A percentile compares a stretch with the other conserved stretches of the same genome.
Evolutionary conservation across 2,113 vertebrate species (phyloP).

Genomic region (Nestor notabilis): DNA sequence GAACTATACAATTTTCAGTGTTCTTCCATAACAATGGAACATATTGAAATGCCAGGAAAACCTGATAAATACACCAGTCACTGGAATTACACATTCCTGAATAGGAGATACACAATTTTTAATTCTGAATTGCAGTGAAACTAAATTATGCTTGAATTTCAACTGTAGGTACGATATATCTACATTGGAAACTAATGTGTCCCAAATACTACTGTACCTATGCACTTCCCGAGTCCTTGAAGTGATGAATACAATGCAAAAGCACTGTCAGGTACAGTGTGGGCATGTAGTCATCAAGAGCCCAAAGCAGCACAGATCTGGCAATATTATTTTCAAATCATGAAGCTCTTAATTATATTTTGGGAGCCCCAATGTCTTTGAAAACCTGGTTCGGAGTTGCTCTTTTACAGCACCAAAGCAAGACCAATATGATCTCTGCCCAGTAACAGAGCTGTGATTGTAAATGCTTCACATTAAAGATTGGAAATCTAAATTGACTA

Average conservation of each 20-base stretch:
- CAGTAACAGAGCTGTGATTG: neutral
- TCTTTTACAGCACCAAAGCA: neutral
- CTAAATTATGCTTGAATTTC: neutral
- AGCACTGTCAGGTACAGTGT: rapidly evolving
- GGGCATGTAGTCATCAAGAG: neutral
- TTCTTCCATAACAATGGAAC: neutral
- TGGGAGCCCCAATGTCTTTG: neutral
- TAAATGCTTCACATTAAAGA: neutral
- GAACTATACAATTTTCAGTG: neutral
- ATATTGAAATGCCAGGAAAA: neutral
- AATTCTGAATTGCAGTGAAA: neutral
- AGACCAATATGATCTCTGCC: neutral
- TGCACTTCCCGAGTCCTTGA: neutral
- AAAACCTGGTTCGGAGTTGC: neutral
- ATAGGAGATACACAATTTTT: neutral
- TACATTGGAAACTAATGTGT: neutral
- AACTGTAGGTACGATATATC: neutral
- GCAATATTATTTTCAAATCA: neutral
- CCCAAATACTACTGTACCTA: neutral
- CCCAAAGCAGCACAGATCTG: neutral
- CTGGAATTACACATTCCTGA: neutral
- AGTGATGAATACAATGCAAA: neutral
- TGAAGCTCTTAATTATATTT: neutral
- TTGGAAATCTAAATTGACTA: neutral
- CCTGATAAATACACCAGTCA: neutral